Percentiles rank a stretch among this genome's conserved stretches.
Evolutionary conservation across 2,888 invertebrate species (phyloP).

Genomic region (Mimachlamys varia): DNA sequence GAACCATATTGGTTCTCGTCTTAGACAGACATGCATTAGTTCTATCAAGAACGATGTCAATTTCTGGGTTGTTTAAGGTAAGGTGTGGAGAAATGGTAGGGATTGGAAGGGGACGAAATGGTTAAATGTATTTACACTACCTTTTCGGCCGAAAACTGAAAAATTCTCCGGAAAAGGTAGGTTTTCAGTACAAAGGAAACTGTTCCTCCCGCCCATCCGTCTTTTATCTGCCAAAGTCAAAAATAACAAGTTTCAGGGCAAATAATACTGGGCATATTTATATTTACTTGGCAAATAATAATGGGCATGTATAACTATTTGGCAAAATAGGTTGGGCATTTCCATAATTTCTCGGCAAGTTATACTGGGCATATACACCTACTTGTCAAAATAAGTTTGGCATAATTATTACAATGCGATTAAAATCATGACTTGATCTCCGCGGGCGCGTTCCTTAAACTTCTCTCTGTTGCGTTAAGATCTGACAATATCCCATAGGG

Average conservation of each 20-base stretch:
- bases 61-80: background rate
- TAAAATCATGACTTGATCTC: no score
- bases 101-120: background rate
- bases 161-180: conserved; percentile 33
- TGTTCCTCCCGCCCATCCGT: conserved; percentile 3
- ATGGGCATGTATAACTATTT: background rate
- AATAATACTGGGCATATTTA: background rate
- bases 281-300: background rate
- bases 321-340: no score
- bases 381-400: no score
- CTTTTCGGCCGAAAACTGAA: conserved; percentile 34
- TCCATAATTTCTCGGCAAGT: no score
- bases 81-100: background rate
- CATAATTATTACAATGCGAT: no score
- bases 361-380: no score
- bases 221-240: conserved; percentile 28
- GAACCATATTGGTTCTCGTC: background rate
- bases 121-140: background rate
- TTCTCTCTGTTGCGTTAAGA: no score
- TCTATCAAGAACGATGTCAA: background rate
- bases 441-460: no score
- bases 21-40: background rate
- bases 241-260: conserved; percentile 26
- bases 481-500: no score
- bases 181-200: background rate